phyloP scores from a whole-genome alignment of 2,797 vertebrate species.

The Spinus olivaceus region DNA sequence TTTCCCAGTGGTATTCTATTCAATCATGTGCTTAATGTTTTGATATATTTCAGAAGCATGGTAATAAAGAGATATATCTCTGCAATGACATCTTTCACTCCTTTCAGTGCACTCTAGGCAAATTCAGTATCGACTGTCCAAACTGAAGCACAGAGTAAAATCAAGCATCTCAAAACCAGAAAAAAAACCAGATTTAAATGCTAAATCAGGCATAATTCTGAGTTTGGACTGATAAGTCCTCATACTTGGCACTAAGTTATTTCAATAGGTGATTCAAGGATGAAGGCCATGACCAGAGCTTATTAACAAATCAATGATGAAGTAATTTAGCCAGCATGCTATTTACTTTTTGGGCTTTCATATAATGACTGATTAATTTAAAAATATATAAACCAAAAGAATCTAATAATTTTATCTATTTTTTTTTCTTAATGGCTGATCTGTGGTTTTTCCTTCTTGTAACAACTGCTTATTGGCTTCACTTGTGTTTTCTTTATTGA shows the following conservation, averaged over 20 bases:
- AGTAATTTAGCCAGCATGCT: neutral
- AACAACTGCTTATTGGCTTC: neutral
- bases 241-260: neutral
- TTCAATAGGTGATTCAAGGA: neutral
- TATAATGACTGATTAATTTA: neutral
- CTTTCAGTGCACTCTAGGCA: neutral
- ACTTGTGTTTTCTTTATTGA: neutral
- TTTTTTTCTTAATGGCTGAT: neutral
- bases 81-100: neutral
- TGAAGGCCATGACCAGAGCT: neutral
- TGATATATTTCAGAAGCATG: neutral
- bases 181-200: neutral
- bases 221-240: neutral
- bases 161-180: neutral
- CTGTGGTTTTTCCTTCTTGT: neutral
- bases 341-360: neutral
- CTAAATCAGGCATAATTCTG: neutral
- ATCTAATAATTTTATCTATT: neutral
- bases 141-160: neutral
- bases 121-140: neutral
- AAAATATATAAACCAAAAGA: neutral
- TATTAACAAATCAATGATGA: neutral
- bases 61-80: neutral
- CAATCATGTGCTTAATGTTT: slow-evolving; percentile 1
- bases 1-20: neutral